Conservation (phyloP, 2,113 vertebrate genomes). For the Ascaphus truei region DNA sequence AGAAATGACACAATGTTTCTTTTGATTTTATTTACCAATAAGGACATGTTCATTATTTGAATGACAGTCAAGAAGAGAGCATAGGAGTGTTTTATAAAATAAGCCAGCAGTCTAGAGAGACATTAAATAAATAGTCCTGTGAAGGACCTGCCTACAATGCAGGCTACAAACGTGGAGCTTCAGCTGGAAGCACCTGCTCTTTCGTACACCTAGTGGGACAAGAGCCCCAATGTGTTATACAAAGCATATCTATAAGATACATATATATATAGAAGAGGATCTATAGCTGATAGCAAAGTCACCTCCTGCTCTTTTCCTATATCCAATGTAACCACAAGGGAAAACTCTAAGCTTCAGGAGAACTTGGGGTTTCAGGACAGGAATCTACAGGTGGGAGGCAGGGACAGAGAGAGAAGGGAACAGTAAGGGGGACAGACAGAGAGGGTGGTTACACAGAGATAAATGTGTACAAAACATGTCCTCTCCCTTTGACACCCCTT, state of each 20-base stretch:
- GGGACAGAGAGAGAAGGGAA: constrained; percentile 6
- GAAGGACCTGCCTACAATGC: constrained; percentile 75
- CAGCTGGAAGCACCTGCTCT: constrained; percentile 82
- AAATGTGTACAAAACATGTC: no score
- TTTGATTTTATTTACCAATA: constrained; percentile 13
- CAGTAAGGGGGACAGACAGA: not conserved
- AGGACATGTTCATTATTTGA: not conserved
- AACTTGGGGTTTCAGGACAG: not conserved
- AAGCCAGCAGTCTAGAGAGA: no score
- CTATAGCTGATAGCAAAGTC: constrained; percentile 14
- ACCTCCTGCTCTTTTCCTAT: constrained; percentile 28
- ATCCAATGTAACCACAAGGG: constrained; percentile 39
- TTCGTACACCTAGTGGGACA: constrained; percentile 75
- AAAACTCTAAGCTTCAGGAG: constrained; percentile 58
- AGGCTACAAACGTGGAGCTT: constrained; percentile 81
- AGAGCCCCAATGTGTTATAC: constrained; percentile 74
- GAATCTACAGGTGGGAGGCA: not conserved
- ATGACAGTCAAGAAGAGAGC: not conserved
- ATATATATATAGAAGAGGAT: constrained; percentile 50
- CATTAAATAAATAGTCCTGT: constrained; percentile 26
- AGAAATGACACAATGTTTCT: not conserved
- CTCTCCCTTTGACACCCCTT: no score
- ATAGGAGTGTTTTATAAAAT: constrained; percentile 20
- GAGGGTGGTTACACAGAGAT: not conserved
- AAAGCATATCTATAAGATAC: constrained; percentile 95